Conservation (phyloP, 2,797 vertebrate genomes). For the Rhabdophis nuchalis region DNA sequence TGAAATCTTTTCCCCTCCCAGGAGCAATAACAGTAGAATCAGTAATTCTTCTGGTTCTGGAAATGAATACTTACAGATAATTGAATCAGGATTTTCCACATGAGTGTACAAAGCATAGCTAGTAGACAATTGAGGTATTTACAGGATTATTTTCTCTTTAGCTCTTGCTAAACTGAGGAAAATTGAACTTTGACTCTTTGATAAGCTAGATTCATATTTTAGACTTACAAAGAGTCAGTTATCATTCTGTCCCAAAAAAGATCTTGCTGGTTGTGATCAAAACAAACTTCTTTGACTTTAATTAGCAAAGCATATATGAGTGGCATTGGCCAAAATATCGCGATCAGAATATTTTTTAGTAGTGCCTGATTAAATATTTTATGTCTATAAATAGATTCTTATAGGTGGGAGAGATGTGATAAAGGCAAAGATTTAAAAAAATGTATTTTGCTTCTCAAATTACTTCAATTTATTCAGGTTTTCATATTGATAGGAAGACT, state of each 20-base stretch:
- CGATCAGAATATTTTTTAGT: neutral
- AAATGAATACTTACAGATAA: conserved; percentile 27
- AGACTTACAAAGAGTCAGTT: neutral
- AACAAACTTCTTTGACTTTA: conserved; percentile 34
- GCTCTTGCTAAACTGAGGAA: conserved; percentile 23
- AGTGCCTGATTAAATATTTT: neutral
- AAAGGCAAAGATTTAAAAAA: neutral
- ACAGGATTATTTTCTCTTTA: conserved; percentile 11
- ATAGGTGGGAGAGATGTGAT: too few species aligned
- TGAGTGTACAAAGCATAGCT: conserved; percentile 26
- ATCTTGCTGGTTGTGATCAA: conserved; percentile 2
- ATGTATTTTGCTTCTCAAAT: neutral
- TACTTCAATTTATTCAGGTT: neutral
- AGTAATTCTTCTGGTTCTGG: neutral
- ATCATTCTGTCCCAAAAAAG: neutral
- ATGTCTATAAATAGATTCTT: neutral
- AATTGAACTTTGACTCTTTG: conserved; percentile 6
- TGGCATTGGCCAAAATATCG: conserved; percentile 26
- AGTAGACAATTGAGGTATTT: neutral
- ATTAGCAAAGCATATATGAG: conserved; percentile 24
- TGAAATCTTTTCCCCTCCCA: conserved; percentile 14
- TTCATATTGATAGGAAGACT: neutral
- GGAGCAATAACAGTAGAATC: conserved; percentile 21
- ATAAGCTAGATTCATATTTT: conserved; percentile 4
- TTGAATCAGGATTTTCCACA: conserved; percentile 30